Base-by-base conservation (phyloP, 2,888 invertebrate species). In the Aplocera efformata region DNA sequence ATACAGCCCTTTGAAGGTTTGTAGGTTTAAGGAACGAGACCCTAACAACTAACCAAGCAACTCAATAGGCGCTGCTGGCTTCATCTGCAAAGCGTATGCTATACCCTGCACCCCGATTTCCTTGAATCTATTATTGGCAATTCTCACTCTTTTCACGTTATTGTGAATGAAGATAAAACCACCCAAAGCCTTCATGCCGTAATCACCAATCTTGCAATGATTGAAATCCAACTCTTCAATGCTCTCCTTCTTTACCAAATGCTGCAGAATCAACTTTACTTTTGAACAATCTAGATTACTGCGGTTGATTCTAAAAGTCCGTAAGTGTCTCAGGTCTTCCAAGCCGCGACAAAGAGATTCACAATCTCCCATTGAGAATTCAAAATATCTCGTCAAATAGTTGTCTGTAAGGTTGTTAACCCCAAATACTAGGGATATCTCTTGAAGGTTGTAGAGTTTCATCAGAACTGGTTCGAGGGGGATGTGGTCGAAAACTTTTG, bases 191-290 rank as follows among this genome's bases (percentile, higher is more conserved):
- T 91, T 83, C 58, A 92, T 91, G 0, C 92, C 93, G 29, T 83
- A 79, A 62, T 92, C 90, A 1, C 86, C 90, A 32, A 93, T 90
- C 53, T 90, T 86, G 63, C 92, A 93, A 61, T 92, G 90, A 43
- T 92, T 92, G 32, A 93, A 89, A 66, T 92, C 91, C 21, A 93
- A 59, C 57, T 91, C 91, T 48, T 89, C 83, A 20, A 92, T 71
- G 53, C 82, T 70, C 45, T 79, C 82, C 49, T 88, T 84, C 47
- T 88, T 89, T 0, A 80, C 73, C 10, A 89, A 69, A 49, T 88
- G 80, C 59, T 90, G 90, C 17, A 91, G 77, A 28, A 93, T 79
- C 1, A 90, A 69, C 40, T 91, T 91, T 0, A 88, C 88, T 64
- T 91, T 90, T 0, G 80, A 76, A 56, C 90, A 90, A 58, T 91